phyloP scores from a whole-genome alignment of 2,797 vertebrate genomes.

The Xenopus petersii region DNA sequence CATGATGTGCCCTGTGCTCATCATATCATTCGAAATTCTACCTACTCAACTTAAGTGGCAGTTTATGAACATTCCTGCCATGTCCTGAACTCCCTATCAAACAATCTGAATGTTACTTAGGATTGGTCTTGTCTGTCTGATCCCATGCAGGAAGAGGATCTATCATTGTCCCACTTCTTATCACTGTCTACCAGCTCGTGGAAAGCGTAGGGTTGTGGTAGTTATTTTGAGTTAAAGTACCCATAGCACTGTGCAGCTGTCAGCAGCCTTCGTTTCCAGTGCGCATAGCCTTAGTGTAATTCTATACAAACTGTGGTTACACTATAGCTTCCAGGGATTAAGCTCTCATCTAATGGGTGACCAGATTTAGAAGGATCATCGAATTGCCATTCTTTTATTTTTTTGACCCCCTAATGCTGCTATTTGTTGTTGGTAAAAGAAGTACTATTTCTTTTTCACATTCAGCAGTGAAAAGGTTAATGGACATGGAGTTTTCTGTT shows the following conservation, averaged over 20 bases:
- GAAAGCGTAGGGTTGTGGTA: background rate
- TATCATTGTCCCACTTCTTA: background rate
- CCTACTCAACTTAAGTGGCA: background rate
- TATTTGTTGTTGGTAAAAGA: conserved; percentile 48
- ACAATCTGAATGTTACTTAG: conserved; percentile 44
- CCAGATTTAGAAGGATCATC: background rate
- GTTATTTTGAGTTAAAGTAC: background rate
- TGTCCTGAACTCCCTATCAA: conserved; percentile 40
- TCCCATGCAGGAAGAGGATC: background rate
- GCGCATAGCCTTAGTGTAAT: background rate
- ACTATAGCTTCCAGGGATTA: background rate
- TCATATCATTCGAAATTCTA: background rate
- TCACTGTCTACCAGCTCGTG: conserved; percentile 20
- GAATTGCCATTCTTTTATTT: background rate
- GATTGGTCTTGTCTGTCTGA: conserved; percentile 26
- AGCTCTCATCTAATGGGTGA: background rate
- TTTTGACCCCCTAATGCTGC: conserved; percentile 61
- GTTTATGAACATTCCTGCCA: conserved; percentile 10
- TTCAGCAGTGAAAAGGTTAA: conserved; percentile 6
- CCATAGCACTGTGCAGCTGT: background rate
- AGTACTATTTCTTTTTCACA: background rate
- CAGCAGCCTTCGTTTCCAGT: background rate
- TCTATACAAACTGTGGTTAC: background rate
- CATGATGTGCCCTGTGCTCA: background rate
- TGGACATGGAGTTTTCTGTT: background rate